These are phyloP conservation scores for Pao palembangensis DNA, from an alignment of 2,113 vertebrate species.

Conservation along the genomic window DNA sequence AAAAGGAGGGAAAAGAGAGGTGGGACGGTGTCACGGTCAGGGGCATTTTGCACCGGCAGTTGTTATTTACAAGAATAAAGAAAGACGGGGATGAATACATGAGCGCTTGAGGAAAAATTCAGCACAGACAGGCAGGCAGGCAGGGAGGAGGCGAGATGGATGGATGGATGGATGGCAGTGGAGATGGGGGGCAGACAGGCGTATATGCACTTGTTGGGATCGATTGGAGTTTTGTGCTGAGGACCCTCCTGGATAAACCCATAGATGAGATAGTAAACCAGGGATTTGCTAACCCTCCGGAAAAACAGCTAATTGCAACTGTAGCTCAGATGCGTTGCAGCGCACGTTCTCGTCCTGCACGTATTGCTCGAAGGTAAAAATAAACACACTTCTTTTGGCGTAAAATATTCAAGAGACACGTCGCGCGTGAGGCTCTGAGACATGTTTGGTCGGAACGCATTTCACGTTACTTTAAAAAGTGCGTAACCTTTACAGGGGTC, in stretches of 20 bases:
- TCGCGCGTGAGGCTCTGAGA: slow-evolving; percentile 38
- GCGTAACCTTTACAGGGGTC: slow-evolving; percentile 31
- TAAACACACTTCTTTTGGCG: slow-evolving; percentile 31
- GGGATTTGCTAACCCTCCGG: background rate
- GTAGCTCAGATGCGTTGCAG: slow-evolving; percentile 18
- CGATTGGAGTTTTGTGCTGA: slow-evolving; percentile 61
- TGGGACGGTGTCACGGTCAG: slow-evolving; percentile 46
- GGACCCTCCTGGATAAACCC: slow-evolving; percentile 41
- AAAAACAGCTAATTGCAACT: slow-evolving; percentile 13
- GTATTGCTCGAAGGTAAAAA: slow-evolving; percentile 44
- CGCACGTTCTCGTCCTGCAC: slow-evolving; percentile 11
- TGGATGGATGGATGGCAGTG: slow-evolving; percentile 46
- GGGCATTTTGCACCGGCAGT: slow-evolving; percentile 46
- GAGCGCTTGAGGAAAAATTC: slow-evolving; percentile 52
- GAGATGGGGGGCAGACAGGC: slow-evolving; percentile 52
- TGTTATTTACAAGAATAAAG: slow-evolving; percentile 53
- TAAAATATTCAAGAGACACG: slow-evolving; percentile 53
- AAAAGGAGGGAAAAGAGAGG: slow-evolving; percentile 27
- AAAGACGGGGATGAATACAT: slow-evolving; percentile 25
- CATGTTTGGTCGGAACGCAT: slow-evolving; percentile 23
- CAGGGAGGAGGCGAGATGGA: slow-evolving; percentile 47
- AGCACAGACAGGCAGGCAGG: slow-evolving; percentile 35
- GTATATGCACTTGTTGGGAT: slow-evolving; percentile 41
- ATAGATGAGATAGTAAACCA: slow-evolving; percentile 16
- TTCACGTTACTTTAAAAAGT: background rate